Conservation (phyloP, 30 jellyfish, hydroid and myxozoan species). For the Hydractinia symbiolongicarpus region DNA sequence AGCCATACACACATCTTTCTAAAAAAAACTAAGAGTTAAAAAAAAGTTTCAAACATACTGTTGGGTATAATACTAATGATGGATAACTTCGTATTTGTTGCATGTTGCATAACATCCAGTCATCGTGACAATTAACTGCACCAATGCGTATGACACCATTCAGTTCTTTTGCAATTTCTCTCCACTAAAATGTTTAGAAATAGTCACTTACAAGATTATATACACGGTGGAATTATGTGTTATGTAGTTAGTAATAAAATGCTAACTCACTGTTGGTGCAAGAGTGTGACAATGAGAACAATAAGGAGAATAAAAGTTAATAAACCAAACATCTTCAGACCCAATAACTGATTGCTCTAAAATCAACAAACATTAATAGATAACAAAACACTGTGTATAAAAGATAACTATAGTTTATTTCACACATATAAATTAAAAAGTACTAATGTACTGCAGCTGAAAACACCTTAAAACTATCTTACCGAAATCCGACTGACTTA, state of each 20-base stretch:
- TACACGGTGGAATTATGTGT: not conserved
- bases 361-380: not conserved
- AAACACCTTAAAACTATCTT: not conserved
- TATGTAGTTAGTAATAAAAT: not conserved
- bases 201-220: not conserved
- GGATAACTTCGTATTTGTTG: conserved; percentile 87
- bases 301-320: conserved; percentile 83
- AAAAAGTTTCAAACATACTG: conserved; percentile 29
- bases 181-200: conserved; percentile 47
- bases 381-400: not conserved
- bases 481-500: conserved; percentile 84
- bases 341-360: conserved; percentile 79
- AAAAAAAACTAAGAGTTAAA: not conserved
- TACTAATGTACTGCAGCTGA: too few species aligned
- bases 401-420: not conserved
- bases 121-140: conserved; percentile 88
- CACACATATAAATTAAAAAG: too few species aligned
- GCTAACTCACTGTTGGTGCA: conserved; percentile 75
- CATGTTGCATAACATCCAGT: conserved; percentile 70
- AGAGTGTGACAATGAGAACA: conserved; percentile 93
- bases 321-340: conserved; percentile 89
- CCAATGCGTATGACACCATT: conserved; percentile 91
- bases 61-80: conserved; percentile 71
- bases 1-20: not conserved
- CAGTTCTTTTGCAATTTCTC: conserved; percentile 76